These are phyloP conservation scores for Trichacis sp. DNA, from an alignment of 2,888 invertebrate genomes.

Conservation along the genomic window DNA sequence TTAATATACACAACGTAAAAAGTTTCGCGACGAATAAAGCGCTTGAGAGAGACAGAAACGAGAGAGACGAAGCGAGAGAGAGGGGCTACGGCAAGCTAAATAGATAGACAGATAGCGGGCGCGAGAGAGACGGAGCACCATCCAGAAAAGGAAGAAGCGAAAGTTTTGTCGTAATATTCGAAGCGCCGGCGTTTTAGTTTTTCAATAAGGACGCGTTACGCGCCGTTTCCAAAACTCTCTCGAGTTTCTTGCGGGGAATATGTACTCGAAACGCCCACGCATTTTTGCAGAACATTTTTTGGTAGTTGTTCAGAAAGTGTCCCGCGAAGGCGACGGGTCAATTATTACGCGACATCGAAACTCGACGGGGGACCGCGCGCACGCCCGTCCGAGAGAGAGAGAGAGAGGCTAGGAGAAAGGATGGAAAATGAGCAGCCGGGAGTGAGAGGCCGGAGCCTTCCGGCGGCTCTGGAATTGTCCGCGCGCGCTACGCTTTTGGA, in stretches of 20 bases:
- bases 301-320: slow-evolving; percentile 3
- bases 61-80: slow-evolving; percentile 15
- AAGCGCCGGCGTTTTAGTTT: slow-evolving; percentile 15
- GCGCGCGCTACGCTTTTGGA: slow-evolving; percentile 25
- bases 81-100: slow-evolving; percentile 5
- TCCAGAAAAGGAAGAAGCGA: neutral
- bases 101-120: slow-evolving; percentile 28
- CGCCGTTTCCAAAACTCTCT: neutral
- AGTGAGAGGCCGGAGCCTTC: slow-evolving; percentile 34
- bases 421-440: slow-evolving; percentile 10
- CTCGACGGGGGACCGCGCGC: slow-evolving; percentile 30
- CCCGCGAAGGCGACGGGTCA: slow-evolving; percentile 21
- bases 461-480: slow-evolving; percentile 56
- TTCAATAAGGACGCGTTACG: neutral
- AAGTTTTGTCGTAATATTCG: slow-evolving; percentile 23
- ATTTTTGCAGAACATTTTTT: neutral
- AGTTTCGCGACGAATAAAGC: slow-evolving; percentile 65
- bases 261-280: neutral
- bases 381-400: slow-evolving; percentile 27
- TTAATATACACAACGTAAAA: slow-evolving; percentile 66
- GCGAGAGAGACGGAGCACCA: slow-evolving; percentile 4
- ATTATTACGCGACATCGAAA: slow-evolving; percentile 9
- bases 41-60: slow-evolving; percentile 35
- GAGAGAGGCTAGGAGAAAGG: slow-evolving; percentile 11
- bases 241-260: neutral